A percentile compares a stretch with the other conserved stretches of the same genome.
phyloP scores from a whole-genome alignment of 2,113 vertebrate species.

The Columba janthina region DNA sequence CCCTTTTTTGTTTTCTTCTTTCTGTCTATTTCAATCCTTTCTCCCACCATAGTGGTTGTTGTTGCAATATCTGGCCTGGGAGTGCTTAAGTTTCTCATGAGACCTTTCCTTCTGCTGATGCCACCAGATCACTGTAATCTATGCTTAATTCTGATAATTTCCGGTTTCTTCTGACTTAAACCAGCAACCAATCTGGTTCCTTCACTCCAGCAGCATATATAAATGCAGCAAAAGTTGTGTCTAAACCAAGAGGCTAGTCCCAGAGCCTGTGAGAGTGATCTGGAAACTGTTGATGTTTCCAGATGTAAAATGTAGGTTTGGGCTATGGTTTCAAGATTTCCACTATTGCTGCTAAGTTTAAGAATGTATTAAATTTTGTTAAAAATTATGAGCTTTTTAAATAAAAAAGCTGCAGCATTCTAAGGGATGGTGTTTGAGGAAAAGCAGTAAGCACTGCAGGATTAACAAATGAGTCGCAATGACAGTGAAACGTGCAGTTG shows the following conservation, averaged over 20 bases:
- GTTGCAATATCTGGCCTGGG: not conserved
- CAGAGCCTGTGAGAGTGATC: fast-evolving
- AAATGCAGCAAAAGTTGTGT: not conserved
- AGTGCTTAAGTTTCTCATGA: not conserved
- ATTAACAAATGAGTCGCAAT: not conserved
- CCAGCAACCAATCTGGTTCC: not conserved
- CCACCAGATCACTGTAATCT: not conserved
- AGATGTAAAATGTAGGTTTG: not conserved
- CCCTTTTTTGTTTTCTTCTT: not conserved
- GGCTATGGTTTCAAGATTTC: not conserved
- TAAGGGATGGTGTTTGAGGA: not conserved
- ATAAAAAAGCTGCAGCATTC: not conserved
- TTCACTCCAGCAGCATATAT: not conserved
- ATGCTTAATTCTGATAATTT: not conserved
- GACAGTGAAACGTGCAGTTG: not conserved
- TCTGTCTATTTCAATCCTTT: not conserved
- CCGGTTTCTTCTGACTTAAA: not conserved
- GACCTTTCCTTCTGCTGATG: not conserved
- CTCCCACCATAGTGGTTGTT: fast-evolving
- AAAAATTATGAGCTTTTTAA: not conserved
- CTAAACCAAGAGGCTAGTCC: not conserved
- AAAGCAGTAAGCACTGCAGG: not conserved
- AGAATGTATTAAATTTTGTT: not conserved
- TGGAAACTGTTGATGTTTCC: not conserved
- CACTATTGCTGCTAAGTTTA: not conserved